Base-by-base conservation (phyloP, 2,113 vertebrate species). In the Morone saxatilis region DNA sequence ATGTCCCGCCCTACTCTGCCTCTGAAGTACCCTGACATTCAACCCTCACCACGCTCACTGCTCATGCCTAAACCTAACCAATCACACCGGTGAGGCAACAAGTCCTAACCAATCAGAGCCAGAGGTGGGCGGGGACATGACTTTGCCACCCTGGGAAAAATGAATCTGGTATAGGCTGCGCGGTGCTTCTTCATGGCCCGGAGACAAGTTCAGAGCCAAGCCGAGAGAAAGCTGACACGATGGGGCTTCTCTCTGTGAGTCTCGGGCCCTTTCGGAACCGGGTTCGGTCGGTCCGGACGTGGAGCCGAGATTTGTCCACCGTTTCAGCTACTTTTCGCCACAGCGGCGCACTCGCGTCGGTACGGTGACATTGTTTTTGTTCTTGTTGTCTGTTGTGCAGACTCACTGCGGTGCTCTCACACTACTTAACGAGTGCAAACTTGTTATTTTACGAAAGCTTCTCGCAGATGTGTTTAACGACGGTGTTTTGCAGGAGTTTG, bases 161-260 rank as follows among this genome's bases (percentile, higher is more conserved):
- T 31, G 31, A 31, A 31, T 31, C 31, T 12, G 7, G 4, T 0
- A 1, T 6, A 0, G 10, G 5, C 13, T 66, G n/a, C 10, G n/a
- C 11, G 1, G 1, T 40, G 1, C 36, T 12, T 36, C 2, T 67
- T 11, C 4, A 1, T 22, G 16, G 17, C 1, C 17, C 31, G 3
- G 5, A 1, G 4, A 2, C 7, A 41, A 19, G 19, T 43, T 2
- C 47, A 4, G 38, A 41, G 19, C 31, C 31, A 36, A 70, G 36
- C 38, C 5, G 4, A 17, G 36, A 0, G 22, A 7, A 0, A 5
- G 61, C 59, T 5, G 76, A 60, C 13, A 66, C 45, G 19, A 92
- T 94, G 88, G 85, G 78, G 14, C 67, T 90, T 4, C n/a, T 93
- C 1, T 84, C 71, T 43, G 19, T 61, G 38, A 63, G 62, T 41